These are phyloP conservation scores for Delichon dasypus DNA, from an alignment of 2,797 vertebrate genomes.

Conservation along the genomic window DNA sequence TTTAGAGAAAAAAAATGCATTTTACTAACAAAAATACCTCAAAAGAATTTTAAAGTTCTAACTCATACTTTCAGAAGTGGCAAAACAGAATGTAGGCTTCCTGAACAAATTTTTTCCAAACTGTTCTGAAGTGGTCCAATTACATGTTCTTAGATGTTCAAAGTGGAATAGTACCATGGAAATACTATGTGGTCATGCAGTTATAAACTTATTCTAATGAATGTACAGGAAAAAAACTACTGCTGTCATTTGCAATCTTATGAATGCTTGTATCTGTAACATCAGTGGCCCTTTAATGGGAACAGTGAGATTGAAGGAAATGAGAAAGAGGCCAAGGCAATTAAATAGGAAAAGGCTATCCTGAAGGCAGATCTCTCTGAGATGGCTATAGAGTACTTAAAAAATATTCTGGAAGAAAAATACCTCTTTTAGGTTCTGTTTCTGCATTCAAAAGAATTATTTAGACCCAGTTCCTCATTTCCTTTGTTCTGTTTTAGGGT, in stretches of 20 bases:
- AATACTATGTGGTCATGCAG: not conserved
- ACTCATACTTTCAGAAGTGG: not conserved
- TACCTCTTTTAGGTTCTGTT: not conserved
- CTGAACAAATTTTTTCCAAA: not conserved
- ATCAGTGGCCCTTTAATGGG: not conserved
- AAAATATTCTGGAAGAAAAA: not conserved
- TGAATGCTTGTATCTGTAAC: not conserved
- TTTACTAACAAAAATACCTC: not conserved
- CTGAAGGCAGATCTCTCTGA: not conserved
- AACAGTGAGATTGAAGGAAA: not conserved
- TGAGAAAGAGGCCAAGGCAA: not conserved
- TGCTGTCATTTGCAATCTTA: not conserved
- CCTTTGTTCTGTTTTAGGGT: not conserved
- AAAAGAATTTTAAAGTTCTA: not conserved
- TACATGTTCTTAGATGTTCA: not conserved
- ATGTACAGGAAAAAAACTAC: not conserved
- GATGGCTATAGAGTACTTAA: not conserved
- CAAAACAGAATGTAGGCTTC: not conserved
- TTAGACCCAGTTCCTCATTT: not conserved
- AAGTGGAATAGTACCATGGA: not conserved
- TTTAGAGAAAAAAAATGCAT: not conserved
- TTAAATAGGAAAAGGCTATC: not conserved
- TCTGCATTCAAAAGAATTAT: not conserved
- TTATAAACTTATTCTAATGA: not conserved
- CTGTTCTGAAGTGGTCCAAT: not conserved